Base-by-base conservation (phyloP, 2,113 vertebrate species). In the Ondatra zibethicus region DNA sequence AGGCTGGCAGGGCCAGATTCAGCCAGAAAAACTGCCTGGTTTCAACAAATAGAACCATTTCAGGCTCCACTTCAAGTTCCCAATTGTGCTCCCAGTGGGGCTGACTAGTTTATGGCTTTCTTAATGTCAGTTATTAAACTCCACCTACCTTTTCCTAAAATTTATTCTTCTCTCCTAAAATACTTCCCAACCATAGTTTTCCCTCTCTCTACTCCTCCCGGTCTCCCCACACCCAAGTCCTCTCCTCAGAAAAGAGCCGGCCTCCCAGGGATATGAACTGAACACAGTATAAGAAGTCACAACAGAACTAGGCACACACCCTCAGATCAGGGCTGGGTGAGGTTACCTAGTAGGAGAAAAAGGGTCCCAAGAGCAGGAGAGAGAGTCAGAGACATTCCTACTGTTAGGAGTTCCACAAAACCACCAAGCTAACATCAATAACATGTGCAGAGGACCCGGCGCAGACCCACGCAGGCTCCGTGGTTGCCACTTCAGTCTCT, bases 41-140 rank as follows among this genome's bases (percentile, higher is more conserved):
- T 84, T 36, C 10, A 85, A 68, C 7, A 52, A 31, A 55, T 87
- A 95, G 61, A 85, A 85, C 45, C 33, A 75, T 72, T 70, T 42
- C 9, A 85, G 65, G n/a, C 1, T 2, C 13, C 33, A 29, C 17
- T 17, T 9, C 17, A 23, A 13, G 65, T 10, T 80, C 52, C 23
- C 12, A 82, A 0, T 10, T 84, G 7, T 75, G 21, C 39, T 96
- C 10, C 77, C 25, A 45, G 5, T 84, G 65, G 27, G 29, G 63
- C n/a, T 95, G n/a, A 75, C n/a, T 93, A n/a, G 23, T 42, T n/a
- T 87, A 42, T 47, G 10, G 55, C 58, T 93, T 92, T 93, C 80
- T 33, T 47, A 88, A 45, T 75, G 70, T n/a, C 8, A 47, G 1
- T 81, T 55, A 68, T 16, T 33, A 63, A 88, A 21, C 31, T 12